Base-by-base conservation (phyloP, 2,797 vertebrate genomes). In the Craterocephalus amniculus region DNA sequence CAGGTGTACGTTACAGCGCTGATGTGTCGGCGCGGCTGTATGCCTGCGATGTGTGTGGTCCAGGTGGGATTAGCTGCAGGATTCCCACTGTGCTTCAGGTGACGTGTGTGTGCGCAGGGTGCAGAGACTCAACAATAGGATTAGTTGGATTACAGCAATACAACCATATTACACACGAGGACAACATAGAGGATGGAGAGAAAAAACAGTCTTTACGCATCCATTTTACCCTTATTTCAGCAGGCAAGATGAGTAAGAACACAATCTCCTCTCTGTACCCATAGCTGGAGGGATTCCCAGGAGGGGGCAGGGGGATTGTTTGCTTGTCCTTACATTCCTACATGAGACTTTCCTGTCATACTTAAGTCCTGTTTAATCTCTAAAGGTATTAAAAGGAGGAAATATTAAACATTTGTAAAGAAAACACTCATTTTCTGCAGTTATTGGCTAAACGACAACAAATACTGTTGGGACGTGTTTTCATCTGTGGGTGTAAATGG, bases 61-160 rank as follows among this genome's bases (percentile, higher is more conserved):
- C 83, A 83, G 85, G 72, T 83, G 78, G 83, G 67, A 88, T 77
- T 67, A 85, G 70, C 70, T 1, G 83, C 67, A 74, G 76, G 72
- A 84, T 85, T 89, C 88, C 65, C 63, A 74, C 66, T 74, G 68
- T 48, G 83, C 84, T 90, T 74, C 82, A 90, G 88, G 87, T 91
- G 87, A 86, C 68, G 61, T 79, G 70, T 80, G 81, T 62, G 27
- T 55, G 24, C 7, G 57, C 34, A 10, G 60, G 78, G 78, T 22
- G 57, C 70, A 85, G 77, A 82, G 77, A 82, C 86, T 83, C 83
- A 81, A 89, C 88, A 92, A 92, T 88, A 89, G 88, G 91, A 92
- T 92, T 93, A 93, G 78, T 67, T 89, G 91, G 92, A 94, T 93
- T 93, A 93, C 87, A 90, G 78, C 78, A 88, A 91, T 87, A 89